Conservation (phyloP, 2,797 vertebrate species). For the Poecilia velifera region DNA sequence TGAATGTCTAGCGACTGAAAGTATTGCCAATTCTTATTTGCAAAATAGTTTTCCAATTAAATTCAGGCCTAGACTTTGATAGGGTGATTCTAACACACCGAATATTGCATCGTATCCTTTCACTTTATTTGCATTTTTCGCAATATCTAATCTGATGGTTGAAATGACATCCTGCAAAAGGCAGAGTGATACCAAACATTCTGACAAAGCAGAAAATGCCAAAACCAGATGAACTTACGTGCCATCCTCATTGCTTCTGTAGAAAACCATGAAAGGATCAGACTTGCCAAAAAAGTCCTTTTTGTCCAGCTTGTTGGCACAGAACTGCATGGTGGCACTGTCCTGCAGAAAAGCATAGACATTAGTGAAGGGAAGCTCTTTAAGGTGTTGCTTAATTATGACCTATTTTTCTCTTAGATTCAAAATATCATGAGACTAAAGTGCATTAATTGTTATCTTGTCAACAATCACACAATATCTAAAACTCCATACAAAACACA, state of each 20-base stretch:
- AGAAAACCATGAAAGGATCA: slow-evolving; percentile 96
- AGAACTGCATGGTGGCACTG: slow-evolving; percentile 95
- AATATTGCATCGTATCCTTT: background rate
- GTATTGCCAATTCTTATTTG: background rate
- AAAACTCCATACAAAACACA: background rate
- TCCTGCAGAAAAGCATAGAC: slow-evolving; percentile 78
- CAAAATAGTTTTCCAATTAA: background rate
- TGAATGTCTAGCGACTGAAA: background rate
- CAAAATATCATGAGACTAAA: background rate
- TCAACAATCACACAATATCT: background rate
- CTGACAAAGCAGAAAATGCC: background rate
- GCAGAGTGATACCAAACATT: background rate
- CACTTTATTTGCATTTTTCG: background rate
- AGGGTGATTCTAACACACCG: background rate
- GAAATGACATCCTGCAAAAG: background rate
- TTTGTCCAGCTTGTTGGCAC: slow-evolving; percentile 96
- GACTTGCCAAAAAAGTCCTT: slow-evolving; percentile 98
- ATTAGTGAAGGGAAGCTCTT: background rate
- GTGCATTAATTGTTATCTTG: background rate
- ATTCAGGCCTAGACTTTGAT: background rate
- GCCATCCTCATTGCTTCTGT: slow-evolving; percentile 94
- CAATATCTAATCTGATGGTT: background rate
- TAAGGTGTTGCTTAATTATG: background rate
- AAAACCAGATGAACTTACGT: slow-evolving; percentile 84
- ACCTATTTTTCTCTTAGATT: background rate